A percentile compares a stretch with the other conserved stretches of the same genome.
These are phyloP conservation scores for Mythimna impura DNA, from an alignment of 2,888 invertebrate genomes.

Conservation along the genomic window DNA sequence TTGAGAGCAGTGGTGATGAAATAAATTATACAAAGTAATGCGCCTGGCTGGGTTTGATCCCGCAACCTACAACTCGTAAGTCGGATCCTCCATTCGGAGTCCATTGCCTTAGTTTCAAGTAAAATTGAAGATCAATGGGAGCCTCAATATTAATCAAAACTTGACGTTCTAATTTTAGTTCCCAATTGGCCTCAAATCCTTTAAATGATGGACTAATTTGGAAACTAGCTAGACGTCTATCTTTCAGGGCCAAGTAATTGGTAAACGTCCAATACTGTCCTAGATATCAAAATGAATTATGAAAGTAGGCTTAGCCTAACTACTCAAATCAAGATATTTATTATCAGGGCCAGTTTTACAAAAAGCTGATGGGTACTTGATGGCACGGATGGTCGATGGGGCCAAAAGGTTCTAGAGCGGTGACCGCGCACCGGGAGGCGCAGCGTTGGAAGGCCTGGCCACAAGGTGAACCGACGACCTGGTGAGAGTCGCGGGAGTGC, in stretches of 20 bases:
- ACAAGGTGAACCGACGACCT: too few species aligned
- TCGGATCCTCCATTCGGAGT: too few species aligned
- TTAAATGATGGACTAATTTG: constrained; percentile 11
- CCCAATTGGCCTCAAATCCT: background rate
- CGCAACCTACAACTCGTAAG: too few species aligned
- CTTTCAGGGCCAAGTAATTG: constrained; percentile 9
- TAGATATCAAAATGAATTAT: constrained; percentile 9
- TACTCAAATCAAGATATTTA: background rate
- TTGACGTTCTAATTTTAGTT: constrained; percentile 12
- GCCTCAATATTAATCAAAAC: constrained; percentile 10
- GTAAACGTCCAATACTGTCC: constrained; percentile 9
- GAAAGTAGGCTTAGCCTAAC: background rate
- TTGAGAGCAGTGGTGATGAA: too few species aligned
- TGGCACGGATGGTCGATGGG: too few species aligned
- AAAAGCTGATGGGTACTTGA: too few species aligned
- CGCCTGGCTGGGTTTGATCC: too few species aligned
- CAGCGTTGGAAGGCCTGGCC: too few species aligned
- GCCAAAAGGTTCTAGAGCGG: too few species aligned
- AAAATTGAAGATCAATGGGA: background rate
- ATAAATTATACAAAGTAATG: too few species aligned
- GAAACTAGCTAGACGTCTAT: constrained; percentile 41
- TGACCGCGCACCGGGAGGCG: too few species aligned
- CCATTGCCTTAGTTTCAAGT: background rate
- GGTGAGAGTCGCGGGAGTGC: too few species aligned
- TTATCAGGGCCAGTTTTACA: background rate